These are phyloP conservation scores for Enteromius fasciolatus DNA, from an alignment of 2,797 vertebrate species.

Conservation along the genomic window DNA sequence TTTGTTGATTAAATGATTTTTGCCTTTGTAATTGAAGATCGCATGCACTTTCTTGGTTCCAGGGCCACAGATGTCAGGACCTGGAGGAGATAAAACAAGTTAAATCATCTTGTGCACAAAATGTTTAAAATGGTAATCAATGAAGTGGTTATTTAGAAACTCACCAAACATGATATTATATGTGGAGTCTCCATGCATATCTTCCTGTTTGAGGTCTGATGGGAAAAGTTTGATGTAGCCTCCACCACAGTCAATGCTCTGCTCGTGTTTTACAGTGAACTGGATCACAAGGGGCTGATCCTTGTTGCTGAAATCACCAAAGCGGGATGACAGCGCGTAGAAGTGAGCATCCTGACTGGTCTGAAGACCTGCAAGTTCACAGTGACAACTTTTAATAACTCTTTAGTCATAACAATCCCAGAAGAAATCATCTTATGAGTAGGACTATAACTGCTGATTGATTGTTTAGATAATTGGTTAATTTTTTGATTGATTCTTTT, in stretches of 20 bases:
- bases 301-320: constrained; percentile 82
- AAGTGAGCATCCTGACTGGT: constrained; percentile 81
- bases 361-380: constrained; percentile 75
- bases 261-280: constrained; percentile 86
- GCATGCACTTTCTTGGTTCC: constrained; percentile 89
- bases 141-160: not conserved
- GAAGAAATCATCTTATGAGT: not conserved
- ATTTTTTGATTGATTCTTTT: not conserved
- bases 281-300: constrained; percentile 79
- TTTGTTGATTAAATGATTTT: constrained; percentile 87
- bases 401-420: not conserved
- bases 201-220: constrained; percentile 79
- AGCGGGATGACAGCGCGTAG: constrained; percentile 81
- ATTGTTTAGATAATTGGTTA: not conserved
- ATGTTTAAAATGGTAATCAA: not conserved
- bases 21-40: constrained; percentile 87
- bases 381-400: constrained; percentile 9
- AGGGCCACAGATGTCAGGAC: constrained; percentile 89
- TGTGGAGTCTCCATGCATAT: constrained; percentile 80
- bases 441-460: not conserved
- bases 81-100: constrained; percentile 65
- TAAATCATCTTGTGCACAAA: not conserved
- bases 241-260: constrained; percentile 84
- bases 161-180: constrained; percentile 87
- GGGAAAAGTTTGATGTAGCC: constrained; percentile 84